A percentile compares a stretch with the other conserved stretches of the same genome.
These are phyloP conservation scores for Drosophila melanica DNA, from an alignment of 1,140 invertebrate species.

Conservation along the genomic window DNA sequence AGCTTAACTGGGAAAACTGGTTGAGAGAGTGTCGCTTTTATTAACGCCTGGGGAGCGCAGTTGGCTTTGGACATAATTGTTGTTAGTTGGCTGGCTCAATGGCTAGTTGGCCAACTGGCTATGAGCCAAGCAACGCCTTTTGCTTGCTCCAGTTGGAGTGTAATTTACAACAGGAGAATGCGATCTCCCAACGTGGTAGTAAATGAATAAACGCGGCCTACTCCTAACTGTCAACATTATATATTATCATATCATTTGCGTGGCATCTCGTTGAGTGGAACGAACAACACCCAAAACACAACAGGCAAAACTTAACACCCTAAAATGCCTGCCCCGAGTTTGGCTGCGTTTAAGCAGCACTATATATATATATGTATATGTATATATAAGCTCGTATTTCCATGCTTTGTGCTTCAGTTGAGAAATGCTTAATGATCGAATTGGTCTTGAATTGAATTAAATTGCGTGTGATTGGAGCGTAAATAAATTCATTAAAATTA, in stretches of 20 bases:
- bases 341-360: neutral
- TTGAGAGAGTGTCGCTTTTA: constrained; percentile 44
- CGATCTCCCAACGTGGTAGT: constrained; percentile 31
- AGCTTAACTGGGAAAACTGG: constrained; percentile 36
- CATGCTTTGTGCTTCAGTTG: constrained; percentile 30
- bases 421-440: constrained; percentile 41
- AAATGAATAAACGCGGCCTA: constrained; percentile 35
- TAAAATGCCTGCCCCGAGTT: constrained; percentile 6
- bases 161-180: constrained; percentile 27
- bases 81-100: constrained; percentile 11
- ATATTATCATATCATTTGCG: constrained; percentile 10
- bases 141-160: neutral
- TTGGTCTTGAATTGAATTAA: constrained; percentile 70
- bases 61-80: constrained; percentile 39
- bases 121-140: constrained; percentile 17
- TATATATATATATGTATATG: neutral
- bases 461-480: constrained; percentile 70
- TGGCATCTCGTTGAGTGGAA: neutral
- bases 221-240: constrained; percentile 5
- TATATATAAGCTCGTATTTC: constrained; percentile 11
- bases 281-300: neutral
- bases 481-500: constrained; percentile 72
- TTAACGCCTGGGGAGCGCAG: constrained; percentile 55
- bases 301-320: neutral
- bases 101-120: constrained; percentile 4